Base-by-base conservation (phyloP, 2,113 vertebrate species). In the Pygoscelis adeliae region DNA sequence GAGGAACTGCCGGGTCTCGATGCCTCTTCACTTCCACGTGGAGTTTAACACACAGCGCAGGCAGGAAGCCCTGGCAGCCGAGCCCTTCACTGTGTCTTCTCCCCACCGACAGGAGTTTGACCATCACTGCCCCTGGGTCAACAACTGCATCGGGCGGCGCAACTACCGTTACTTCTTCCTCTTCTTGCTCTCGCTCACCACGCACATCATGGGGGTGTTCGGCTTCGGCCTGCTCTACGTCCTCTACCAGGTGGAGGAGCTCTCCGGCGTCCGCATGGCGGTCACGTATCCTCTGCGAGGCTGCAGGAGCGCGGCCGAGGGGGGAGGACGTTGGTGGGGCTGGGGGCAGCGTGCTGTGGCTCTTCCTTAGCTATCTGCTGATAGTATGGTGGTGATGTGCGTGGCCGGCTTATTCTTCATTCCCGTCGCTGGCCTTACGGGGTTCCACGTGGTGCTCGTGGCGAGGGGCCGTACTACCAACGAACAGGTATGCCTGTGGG, bases 121-220 rank as follows among this genome's bases (percentile, higher is more conserved):
- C 96, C 99, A 99, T 93, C 99, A 99, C 97, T 99, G 99, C 92
- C 99, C 99, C 30, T 99, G 99, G 99, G 99, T 99, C 91, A 99
- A 99, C 97, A 99, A 99, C 98, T 99, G 99, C 97, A 99, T 99
- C 3, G 99, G 99, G 66, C 99, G 99, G 34, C 98, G 99, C 96
- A 99, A 99, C 96, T 99, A 99, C 98, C 99, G 99, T 13, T 99
- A 99, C 96, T 99, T 99, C 98, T 99, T 99, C 98, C 99, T 99
- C 50, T 99, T 99, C 97, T 97, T 99, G 87, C 96, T 99, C 50
- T 99, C 99, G 4, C 99, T 99, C 59, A 99, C 99, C 65, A 98
- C 98, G 15, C 99, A 99, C 97, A 99, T 99, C 90, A 98, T 99
- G 94, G 98, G 99, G 2, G 99, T 99, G 23, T 99, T 99, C 20